Evolutionary conservation across 2,113 vertebrate species (phyloP).

Genomic region (Rhabdomys dilectus): DNA sequence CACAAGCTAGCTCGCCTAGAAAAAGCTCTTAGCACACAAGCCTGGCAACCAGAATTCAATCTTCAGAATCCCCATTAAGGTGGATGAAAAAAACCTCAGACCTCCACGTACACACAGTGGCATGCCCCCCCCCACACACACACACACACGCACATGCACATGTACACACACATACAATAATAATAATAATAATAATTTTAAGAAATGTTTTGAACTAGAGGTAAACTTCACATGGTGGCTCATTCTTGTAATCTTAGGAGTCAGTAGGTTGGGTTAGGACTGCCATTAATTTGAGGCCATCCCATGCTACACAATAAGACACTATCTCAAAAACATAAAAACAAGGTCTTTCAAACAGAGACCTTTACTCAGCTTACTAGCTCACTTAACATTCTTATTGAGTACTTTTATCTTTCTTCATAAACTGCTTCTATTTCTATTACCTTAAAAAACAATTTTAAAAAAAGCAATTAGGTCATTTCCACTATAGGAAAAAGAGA

Average conservation of each 20-base stretch:
- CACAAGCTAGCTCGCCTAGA: background rate
- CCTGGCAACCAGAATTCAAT: background rate
- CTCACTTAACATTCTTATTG: background rate
- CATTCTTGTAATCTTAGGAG: background rate
- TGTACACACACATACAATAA: background rate
- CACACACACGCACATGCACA: background rate
- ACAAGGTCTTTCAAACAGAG: background rate
- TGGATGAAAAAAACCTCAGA: background rate
- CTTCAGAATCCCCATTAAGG: background rate
- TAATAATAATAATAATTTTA: background rate
- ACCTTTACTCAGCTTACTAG: background rate
- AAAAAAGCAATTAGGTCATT: conserved; percentile 14
- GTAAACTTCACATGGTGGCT: background rate
- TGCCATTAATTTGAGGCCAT: background rate
- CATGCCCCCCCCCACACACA: background rate
- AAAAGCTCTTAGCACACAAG: background rate
- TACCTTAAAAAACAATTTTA: background rate
- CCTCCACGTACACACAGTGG: background rate
- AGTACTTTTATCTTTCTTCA: background rate
- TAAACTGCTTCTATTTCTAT: background rate
- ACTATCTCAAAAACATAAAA: background rate
- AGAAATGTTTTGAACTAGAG: background rate
- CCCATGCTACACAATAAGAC: background rate
- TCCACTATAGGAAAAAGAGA: background rate
- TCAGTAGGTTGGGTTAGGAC: background rate